A percentile compares a stretch with the other conserved stretches of the same genome.
These are phyloP conservation scores for Microcebus jonahi DNA, from an alignment of 2,113 vertebrate species.

Conservation along the genomic window DNA sequence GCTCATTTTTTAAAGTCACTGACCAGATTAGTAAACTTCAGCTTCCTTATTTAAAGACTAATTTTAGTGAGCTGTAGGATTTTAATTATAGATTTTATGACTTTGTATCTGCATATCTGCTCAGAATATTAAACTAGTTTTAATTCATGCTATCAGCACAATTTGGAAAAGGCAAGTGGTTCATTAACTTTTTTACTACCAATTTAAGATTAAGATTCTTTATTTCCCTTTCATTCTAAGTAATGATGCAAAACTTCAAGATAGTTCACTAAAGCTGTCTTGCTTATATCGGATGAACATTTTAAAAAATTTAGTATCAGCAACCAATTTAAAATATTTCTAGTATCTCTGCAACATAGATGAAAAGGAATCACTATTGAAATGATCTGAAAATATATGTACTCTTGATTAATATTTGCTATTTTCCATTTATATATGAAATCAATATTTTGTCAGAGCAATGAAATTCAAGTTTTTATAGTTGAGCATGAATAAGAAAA, in stretches of 20 bases:
- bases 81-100: conserved; percentile 48
- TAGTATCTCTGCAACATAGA: neutral
- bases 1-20: neutral
- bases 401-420: neutral
- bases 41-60: neutral
- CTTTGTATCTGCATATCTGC: neutral
- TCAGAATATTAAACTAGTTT: conserved; percentile 47
- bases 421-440: conserved; percentile 7
- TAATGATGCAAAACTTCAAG: conserved; percentile 28
- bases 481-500: neutral
- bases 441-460: conserved; percentile 42
- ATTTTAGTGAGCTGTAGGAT: conserved; percentile 12
- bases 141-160: neutral
- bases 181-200: conserved; percentile 52
- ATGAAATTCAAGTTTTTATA: conserved; percentile 3
- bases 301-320: neutral
- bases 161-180: conserved; percentile 48
- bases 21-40: neutral
- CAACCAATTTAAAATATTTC: neutral
- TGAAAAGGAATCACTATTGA: conserved; percentile 23
- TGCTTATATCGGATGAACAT: neutral
- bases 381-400: conserved; percentile 8
- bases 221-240: conserved; percentile 28
- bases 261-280: neutral
- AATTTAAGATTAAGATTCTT: conserved; percentile 45